phyloP scores from a whole-genome alignment of 2,888 invertebrate species.

The Halictus ligatus region DNA sequence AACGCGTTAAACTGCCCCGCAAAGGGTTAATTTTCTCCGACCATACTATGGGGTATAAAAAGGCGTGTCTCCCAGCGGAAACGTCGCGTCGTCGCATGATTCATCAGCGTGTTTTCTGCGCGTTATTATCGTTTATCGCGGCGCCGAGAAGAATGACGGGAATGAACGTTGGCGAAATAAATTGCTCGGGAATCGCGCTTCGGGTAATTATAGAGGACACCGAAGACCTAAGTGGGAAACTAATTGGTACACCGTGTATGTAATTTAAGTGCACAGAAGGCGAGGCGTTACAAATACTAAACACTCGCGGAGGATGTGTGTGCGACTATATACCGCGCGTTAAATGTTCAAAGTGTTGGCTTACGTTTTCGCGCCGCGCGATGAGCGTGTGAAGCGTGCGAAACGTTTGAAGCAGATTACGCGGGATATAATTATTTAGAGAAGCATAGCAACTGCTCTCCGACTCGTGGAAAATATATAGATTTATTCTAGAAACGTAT shows the following conservation, averaged over 20 bases:
- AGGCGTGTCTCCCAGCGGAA: not conserved
- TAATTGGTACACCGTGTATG: constrained; percentile 11
- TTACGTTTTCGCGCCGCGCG: not conserved
- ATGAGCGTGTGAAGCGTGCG: not conserved
- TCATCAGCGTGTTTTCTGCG: constrained; percentile 18
- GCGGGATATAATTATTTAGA: not conserved
- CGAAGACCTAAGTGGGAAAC: constrained; percentile 2
- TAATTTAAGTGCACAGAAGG: not conserved
- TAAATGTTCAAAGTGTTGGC: not conserved
- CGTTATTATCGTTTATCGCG: constrained; percentile 15
- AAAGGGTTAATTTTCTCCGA: not conserved
- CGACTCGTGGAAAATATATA: no score
- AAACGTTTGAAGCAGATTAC: not conserved
- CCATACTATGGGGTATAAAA: not conserved
- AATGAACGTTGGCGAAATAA: not conserved
- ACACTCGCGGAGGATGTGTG: not conserved
- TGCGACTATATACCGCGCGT: not conserved
- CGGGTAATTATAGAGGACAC: not conserved
- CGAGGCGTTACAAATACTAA: not conserved
- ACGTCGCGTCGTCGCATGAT: not conserved
- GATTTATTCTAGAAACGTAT: no score
- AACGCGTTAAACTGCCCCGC: no score
- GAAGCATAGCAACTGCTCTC: not conserved
- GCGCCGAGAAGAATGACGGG: not conserved
- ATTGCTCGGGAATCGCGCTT: not conserved